A percentile compares a stretch with the other conserved stretches of the same genome.
phyloP scores from a whole-genome alignment of 2,797 vertebrate species.

The Glyptemys insculpta region DNA sequence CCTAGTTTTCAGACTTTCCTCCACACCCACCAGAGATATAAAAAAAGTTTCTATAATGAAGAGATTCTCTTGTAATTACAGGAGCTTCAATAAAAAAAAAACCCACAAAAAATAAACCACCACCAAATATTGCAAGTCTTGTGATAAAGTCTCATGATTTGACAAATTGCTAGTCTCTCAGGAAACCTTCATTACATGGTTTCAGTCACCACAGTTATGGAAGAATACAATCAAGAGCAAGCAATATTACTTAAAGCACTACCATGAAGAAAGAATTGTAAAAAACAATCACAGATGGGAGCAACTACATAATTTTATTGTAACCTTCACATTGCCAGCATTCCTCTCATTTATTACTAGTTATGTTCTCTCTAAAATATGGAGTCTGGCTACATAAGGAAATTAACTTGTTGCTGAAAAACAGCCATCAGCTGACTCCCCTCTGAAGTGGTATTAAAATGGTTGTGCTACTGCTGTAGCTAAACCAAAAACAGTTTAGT shows the following conservation, averaged over 20 bases:
- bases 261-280: not conserved
- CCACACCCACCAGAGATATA: not conserved
- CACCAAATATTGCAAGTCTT: not conserved
- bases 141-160: not conserved
- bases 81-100: not conserved
- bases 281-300: not conserved
- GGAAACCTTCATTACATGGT: not conserved
- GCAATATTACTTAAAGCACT: too few relatives aligned
- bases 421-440: accelerated
- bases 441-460: accelerated
- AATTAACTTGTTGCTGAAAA: not conserved
- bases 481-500: not conserved
- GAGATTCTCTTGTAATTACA: not conserved
- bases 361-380: not conserved
- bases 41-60: too few relatives aligned
- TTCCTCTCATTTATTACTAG: not conserved
- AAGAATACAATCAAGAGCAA: not conserved
- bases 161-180: not conserved
- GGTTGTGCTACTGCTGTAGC: not conserved
- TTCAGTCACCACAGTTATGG: not conserved
- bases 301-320: not conserved
- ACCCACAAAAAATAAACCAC: not conserved
- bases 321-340: not conserved
- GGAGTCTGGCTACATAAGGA: not conserved
- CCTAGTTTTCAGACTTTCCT: not conserved